Percentiles rank a stretch among this genome's conserved stretches.
Evolutionary conservation across 1,140 invertebrate genomes (phyloP).

Genomic region (Leguminivora glycinivorella): DNA sequence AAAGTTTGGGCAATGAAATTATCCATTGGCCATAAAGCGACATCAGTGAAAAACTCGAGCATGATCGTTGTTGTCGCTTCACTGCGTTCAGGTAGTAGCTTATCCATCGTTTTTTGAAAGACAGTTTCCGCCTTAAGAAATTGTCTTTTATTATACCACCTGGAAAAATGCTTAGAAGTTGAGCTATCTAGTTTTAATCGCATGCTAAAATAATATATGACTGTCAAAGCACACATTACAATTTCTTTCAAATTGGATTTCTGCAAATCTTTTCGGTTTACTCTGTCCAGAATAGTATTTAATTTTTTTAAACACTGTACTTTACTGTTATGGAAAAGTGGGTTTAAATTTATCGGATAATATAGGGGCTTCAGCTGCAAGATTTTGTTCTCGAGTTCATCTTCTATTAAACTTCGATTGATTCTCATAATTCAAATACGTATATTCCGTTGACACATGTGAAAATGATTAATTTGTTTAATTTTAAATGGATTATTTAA

Average conservation of each 20-base stretch:
- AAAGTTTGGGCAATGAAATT: conserved; percentile 51
- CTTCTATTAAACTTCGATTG: background rate
- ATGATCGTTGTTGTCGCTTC: conserved; percentile 46
- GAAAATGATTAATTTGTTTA: no score
- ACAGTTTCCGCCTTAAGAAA: conserved; percentile 44
- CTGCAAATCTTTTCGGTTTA: conserved; percentile 36
- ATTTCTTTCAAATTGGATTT: conserved; percentile 42
- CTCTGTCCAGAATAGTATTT: conserved; percentile 39
- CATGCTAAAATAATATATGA: conserved; percentile 55
- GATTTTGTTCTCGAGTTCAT: conserved; percentile 40
- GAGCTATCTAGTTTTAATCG: conserved; percentile 42
- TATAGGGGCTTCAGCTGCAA: conserved; percentile 38
- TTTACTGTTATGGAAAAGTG: conserved; percentile 40
- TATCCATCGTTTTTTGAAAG: conserved; percentile 47
- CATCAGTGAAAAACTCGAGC: conserved; percentile 45
- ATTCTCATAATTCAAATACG: background rate
- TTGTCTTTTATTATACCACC: conserved; percentile 36
- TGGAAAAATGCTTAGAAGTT: conserved; percentile 37
- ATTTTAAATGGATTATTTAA: no score
- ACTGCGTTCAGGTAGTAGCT: conserved; percentile 45
- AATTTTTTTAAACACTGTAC: conserved; percentile 40
- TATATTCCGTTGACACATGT: background rate
- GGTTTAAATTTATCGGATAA: conserved; percentile 44
- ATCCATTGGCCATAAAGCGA: conserved; percentile 46
- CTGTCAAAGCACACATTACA: conserved; percentile 43